Conservation (phyloP, 2,113 vertebrate species). For the Blennius ocellaris region DNA sequence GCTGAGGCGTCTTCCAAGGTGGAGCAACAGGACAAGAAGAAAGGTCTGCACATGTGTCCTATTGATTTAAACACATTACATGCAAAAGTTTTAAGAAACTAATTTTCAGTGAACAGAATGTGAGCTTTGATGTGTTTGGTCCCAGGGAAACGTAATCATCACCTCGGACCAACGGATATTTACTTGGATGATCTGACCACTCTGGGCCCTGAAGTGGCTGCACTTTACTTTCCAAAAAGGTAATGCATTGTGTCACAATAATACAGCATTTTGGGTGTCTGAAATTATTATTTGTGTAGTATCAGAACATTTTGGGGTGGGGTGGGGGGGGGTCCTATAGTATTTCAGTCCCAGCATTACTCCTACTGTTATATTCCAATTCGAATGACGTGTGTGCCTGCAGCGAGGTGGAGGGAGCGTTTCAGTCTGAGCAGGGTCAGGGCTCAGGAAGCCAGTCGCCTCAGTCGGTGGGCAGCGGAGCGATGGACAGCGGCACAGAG, state of each 20-base stretch:
- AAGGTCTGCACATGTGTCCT: constrained; percentile 59
- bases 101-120: background rate
- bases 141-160: constrained; percentile 82
- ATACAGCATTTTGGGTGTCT: too few relatives aligned
- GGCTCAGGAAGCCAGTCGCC: constrained; percentile 75
- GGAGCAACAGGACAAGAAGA: constrained; percentile 75
- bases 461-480: constrained; percentile 75
- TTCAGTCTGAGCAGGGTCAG: constrained; percentile 71
- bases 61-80: background rate
- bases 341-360: too few relatives aligned
- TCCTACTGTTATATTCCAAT: too few relatives aligned
- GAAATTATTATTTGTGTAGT: too few relatives aligned
- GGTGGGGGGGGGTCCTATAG: too few relatives aligned
- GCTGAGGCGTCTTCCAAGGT: constrained; percentile 52
- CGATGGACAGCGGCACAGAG: constrained; percentile 75
- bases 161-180: constrained; percentile 85
- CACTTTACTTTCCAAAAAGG: constrained; percentile 90
- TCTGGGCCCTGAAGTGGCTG: constrained; percentile 84
- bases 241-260: background rate
- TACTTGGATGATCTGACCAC: constrained; percentile 87
- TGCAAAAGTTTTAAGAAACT: background rate
- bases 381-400: background rate
- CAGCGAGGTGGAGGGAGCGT: constrained; percentile 81
- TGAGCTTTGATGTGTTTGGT: constrained; percentile 9
- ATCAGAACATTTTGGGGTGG: too few relatives aligned